phyloP scores from a whole-genome alignment of 2,113 vertebrate genomes.

The Promerops cafer region DNA sequence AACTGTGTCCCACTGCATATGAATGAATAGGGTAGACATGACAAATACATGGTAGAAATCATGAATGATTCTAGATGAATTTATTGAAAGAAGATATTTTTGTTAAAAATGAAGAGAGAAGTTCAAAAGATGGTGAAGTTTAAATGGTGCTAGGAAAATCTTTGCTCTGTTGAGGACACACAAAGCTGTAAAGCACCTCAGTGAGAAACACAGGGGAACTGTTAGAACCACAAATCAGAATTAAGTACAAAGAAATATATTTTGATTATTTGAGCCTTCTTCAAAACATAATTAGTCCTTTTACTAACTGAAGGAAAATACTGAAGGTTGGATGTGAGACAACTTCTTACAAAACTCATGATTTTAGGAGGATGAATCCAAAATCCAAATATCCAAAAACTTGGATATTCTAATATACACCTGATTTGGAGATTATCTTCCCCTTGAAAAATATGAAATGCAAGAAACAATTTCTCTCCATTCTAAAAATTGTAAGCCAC shows the following conservation, averaged over 20 bases:
- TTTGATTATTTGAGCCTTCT: neutral
- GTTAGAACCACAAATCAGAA: neutral
- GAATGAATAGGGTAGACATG: neutral
- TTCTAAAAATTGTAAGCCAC: neutral
- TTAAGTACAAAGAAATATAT: neutral
- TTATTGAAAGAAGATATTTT: neutral
- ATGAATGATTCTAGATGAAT: neutral
- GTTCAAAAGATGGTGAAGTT: neutral
- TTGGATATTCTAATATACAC: neutral
- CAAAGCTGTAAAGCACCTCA: neutral
- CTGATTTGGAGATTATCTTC: neutral
- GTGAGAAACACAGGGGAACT: neutral
- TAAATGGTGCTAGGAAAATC: neutral
- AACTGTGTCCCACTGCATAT: neutral
- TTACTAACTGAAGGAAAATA: neutral
- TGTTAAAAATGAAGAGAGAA: neutral
- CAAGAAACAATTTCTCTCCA: neutral
- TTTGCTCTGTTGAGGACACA: neutral
- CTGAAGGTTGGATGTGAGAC: neutral
- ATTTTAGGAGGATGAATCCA: neutral
- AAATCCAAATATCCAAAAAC: neutral
- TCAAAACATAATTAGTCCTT: neutral
- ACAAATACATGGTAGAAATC: neutral
- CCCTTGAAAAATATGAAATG: neutral
- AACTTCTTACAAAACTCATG: neutral